Evolutionary conservation across 2,113 vertebrate species (phyloP).

Genomic region (Rissa tridactyla): DNA sequence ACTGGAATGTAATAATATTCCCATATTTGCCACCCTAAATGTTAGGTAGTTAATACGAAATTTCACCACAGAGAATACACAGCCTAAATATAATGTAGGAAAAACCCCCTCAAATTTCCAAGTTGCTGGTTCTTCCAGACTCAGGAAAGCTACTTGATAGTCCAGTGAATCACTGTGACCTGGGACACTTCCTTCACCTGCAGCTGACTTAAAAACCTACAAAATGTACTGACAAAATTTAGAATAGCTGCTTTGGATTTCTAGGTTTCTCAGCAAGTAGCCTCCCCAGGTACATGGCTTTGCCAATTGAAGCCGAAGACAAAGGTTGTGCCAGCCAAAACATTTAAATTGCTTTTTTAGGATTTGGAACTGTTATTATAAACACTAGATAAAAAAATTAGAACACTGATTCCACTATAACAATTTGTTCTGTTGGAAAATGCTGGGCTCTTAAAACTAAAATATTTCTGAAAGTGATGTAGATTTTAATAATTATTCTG

Average conservation of each 20-base stretch:
- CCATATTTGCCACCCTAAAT: not conserved
- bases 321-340: not conserved
- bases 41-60: not conserved
- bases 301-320: accelerated
- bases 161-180: not conserved
- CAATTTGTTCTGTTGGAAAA: not conserved
- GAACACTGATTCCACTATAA: not conserved
- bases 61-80: not conserved
- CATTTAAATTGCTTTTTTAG: not conserved
- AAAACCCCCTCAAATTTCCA: not conserved
- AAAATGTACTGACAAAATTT: not conserved
- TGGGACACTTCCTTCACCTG: not conserved
- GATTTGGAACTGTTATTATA: not conserved
- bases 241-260: not conserved
- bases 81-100: not conserved
- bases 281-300: not conserved
- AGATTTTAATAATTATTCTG: not conserved
- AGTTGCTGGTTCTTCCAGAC: not conserved
- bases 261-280: not conserved
- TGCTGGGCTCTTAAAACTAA: not conserved
- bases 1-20: not conserved
- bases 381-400: not conserved
- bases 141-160: not conserved
- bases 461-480: not conserved
- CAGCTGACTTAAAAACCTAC: not conserved